Base-by-base conservation (phyloP, 2,113 vertebrate species). In the Salvelinus fontinalis region DNA sequence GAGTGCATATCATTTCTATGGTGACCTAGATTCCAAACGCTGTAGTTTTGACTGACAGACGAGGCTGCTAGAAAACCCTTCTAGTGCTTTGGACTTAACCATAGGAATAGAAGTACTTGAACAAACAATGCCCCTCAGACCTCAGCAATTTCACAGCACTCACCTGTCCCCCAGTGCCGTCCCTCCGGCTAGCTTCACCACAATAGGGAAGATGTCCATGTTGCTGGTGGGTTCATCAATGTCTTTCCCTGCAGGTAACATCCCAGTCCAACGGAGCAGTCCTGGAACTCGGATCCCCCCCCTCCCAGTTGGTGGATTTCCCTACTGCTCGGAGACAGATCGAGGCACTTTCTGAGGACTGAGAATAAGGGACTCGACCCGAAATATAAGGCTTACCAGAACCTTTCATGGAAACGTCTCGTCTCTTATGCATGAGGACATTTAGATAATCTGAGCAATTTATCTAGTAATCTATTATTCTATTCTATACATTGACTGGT, bases 261-360 rank as follows among this genome's bases (percentile, higher is more conserved):
- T 80, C 0, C 93, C 91, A 0, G 92, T 89, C 96, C 95, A 97
- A 0, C 87, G 85, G 1, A 98, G 51, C 34, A 97, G 83, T 6
- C 95, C 95, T 0, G 95, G 97, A 3, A 98, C 92, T 16, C 95
- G 93, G 85, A 97, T 97, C 0, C 96, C 96, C 73, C 74, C 96
- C 96, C 88, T 98, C 96, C 94, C 95, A 97, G 65, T 95, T 97
- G 0, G 91, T 97, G 22, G 92, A 86, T 82, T 98, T 97, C 44
- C 97, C 96, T 48, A 92, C 97, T 98, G 85, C 80, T 81, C 74
- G 39, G 29, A 57, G 9, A 71, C 31, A 64, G n/a, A 27, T 14
- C 4, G 39, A 44, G 57, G 48, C 18, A 62, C n/a, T 62, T 62
- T 24, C 7, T 9, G 59, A 62, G 59, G n/a, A 16, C 51, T 54